These are phyloP conservation scores for Prunella fulvescens DNA, from an alignment of 2,113 vertebrate species.

Conservation along the genomic window DNA sequence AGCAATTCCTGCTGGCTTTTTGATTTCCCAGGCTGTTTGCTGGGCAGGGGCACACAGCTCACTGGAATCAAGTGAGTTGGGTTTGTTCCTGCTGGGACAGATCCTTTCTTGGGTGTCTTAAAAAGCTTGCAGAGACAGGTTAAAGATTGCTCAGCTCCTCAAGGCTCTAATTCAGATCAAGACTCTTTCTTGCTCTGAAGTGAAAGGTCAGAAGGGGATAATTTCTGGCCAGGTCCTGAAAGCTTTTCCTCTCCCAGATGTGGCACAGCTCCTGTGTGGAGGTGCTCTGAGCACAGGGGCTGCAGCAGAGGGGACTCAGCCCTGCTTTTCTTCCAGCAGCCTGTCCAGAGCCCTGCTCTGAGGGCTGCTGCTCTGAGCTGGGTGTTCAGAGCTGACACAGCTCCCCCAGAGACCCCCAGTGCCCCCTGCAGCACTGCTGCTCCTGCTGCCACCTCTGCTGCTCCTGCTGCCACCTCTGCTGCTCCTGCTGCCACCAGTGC, in stretches of 20 bases:
- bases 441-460: background rate
- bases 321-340: background rate
- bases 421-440: rapidly evolving
- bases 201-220: background rate
- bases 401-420: background rate
- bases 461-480: background rate
- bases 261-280: background rate
- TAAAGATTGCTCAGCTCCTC: background rate
- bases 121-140: background rate
- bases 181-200: background rate
- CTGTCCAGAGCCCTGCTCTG: background rate
- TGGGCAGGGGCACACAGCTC: background rate
- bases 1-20: background rate
- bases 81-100: background rate
- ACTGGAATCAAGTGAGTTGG: background rate
- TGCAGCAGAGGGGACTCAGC: background rate
- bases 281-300: background rate
- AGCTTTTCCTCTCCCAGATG: background rate
- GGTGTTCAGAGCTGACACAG: background rate
- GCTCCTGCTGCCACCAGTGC: background rate
- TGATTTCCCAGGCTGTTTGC: background rate
- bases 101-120: background rate
- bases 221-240: background rate
- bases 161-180: background rate
- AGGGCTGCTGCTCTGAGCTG: background rate